Percentiles rank a stretch among this genome's conserved stretches.
These are phyloP conservation scores for Notiomystis cincta DNA, from an alignment of 2,113 vertebrate species.

Conservation along the genomic window DNA sequence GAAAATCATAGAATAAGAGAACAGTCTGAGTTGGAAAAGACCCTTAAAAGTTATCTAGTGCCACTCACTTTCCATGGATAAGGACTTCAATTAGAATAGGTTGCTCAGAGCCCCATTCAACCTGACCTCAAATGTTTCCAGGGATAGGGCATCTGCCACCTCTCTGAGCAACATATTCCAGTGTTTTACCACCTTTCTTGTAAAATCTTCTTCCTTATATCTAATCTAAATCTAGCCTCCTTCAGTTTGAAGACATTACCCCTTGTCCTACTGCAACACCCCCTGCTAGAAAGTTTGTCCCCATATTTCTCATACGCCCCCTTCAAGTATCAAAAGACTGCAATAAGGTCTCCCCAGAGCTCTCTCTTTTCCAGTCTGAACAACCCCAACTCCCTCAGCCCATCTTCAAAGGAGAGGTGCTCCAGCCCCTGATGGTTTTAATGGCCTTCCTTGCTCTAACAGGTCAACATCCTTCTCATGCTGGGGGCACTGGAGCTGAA, in stretches of 20 bases:
- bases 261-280: accelerated
- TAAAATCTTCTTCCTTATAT: neutral
- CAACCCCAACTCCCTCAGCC: neutral
- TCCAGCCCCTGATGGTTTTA: neutral
- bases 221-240: neutral
- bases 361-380: neutral
- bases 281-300: neutral
- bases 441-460: neutral
- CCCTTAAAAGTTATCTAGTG: neutral
- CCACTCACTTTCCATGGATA: neutral
- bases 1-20: neutral
- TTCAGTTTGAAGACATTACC: neutral
- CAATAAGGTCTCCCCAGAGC: neutral
- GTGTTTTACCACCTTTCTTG: neutral
- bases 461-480: neutral
- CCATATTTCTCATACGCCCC: neutral
- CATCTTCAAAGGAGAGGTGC: neutral
- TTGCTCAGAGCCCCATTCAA: neutral
- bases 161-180: neutral
- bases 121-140: neutral
- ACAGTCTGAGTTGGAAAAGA: neutral
- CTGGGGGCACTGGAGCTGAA: neutral
- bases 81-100: neutral
- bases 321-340: neutral
- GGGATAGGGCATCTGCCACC: neutral